Evolutionary conservation across 1,140 invertebrate genomes (phyloP), one percentile per base, ranked within the genome.

Genomic region (Aporrectodea caliginosa): DNA sequence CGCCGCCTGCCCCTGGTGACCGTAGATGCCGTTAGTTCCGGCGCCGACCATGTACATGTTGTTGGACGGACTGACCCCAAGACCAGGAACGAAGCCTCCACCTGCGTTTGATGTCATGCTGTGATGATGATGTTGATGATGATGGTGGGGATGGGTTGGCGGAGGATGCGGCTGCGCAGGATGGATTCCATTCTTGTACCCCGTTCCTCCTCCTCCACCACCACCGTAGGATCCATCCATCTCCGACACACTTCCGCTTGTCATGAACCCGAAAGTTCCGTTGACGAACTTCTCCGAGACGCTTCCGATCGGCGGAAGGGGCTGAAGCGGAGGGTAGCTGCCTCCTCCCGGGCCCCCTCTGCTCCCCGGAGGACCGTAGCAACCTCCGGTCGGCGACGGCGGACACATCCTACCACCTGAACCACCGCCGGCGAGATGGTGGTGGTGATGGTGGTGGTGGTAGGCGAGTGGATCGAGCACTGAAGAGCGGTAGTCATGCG

Each of bases 271-370:
- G 43, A 58, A 58, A 58, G 43, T 12, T 22, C 43, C 43, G 43
- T 6, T 22, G 22, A 58, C 43, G 84, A 91, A 91, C 84, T 91
- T 91, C 83, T 98, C 96, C 35, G 95, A 97, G 91, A 98, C 96
- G 30, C 96, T 98, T n/a, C 95, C 98, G 84, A 98, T 98, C 72
- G 97, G 97, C 73, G 97, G 97, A 85, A 98, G 90, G 22, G 73
- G 31, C 1, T 74, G 73, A 31, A 14, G 31, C 31, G 73, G 34
- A 0, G 34, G 29, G 73, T 16, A 14, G 22, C n/a, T 31, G 43
- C 6, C 6, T 12, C 43, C 22, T n/a, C n/a, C n/a, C n/a, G n/a
- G n/a, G n/a, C n/a, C n/a, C n/a, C n/a, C n/a, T n/a, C n/a, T n/a
- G n/a, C n/a, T n/a, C n/a, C n/a, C n/a, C n/a, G n/a, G n/a, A 12